These are phyloP conservation scores for Cyprinodon tularosa DNA, from an alignment of 2,113 vertebrate genomes.

Conservation along the genomic window DNA sequence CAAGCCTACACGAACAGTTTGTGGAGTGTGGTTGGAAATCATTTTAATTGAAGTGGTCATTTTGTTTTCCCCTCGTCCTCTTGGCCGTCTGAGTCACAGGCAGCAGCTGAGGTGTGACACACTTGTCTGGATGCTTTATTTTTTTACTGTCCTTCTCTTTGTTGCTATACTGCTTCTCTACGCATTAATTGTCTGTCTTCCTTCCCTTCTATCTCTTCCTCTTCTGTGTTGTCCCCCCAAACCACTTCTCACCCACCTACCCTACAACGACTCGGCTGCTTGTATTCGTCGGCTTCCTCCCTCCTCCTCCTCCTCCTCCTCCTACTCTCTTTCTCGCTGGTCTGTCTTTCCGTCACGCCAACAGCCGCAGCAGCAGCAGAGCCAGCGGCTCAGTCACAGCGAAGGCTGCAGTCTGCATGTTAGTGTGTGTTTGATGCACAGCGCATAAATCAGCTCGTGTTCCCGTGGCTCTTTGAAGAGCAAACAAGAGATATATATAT, in stretches of 20 bases:
- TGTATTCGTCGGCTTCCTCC: slow-evolving; percentile 57
- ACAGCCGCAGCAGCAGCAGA: slow-evolving; percentile 61
- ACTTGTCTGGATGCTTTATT: slow-evolving; percentile 39
- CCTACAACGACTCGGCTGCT: slow-evolving; percentile 29
- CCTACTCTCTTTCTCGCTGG: slow-evolving; percentile 28
- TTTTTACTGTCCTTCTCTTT: slow-evolving; percentile 28
- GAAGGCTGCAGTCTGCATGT: slow-evolving; percentile 50
- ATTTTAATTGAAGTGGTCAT: slow-evolving; percentile 61
- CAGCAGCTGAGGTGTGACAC: slow-evolving; percentile 68
- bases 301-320: slow-evolving; percentile 35
- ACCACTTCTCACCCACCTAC: slow-evolving; percentile 17
- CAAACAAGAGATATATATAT: slow-evolving; percentile 16
- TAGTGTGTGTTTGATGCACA: slow-evolving; percentile 20
- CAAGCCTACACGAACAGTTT: slow-evolving; percentile 11
- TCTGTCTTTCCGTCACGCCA: slow-evolving; percentile 58
- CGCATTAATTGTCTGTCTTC: slow-evolving; percentile 64
- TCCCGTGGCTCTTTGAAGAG: slow-evolving; percentile 38
- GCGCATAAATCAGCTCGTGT: slow-evolving; percentile 27
- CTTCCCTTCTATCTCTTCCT: slow-evolving; percentile 64
- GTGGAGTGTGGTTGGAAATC: slow-evolving; percentile 15
- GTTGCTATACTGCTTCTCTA: slow-evolving; percentile 49
- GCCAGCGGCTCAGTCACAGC: slow-evolving; percentile 58
- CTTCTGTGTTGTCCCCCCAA: slow-evolving; percentile 46
- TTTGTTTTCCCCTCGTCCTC: slow-evolving; percentile 46
- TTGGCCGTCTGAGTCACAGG: slow-evolving; percentile 71